Percentiles rank a stretch among this genome's conserved stretches.
Evolutionary conservation across 1,140 invertebrate species (phyloP).

Genomic region (Tetraneura akinire): DNA sequence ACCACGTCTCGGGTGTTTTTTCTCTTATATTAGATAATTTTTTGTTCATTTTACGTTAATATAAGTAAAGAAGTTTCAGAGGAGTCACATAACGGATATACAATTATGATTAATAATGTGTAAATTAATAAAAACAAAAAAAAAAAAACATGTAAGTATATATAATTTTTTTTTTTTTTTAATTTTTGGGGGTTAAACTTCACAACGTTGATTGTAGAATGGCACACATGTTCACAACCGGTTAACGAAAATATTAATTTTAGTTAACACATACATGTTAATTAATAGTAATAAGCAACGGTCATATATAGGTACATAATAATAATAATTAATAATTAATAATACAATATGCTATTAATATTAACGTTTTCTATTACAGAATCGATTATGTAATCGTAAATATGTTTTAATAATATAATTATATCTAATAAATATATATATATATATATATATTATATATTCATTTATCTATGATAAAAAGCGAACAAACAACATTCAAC

Average conservation of each 20-base stretch:
- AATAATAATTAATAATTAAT: conserved; percentile 32
- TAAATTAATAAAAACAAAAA: too few species aligned
- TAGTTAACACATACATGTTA: conserved; percentile 17
- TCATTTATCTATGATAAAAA: conserved; percentile 48
- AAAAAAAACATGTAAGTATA: conserved; percentile 51
- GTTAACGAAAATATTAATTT: conserved; percentile 39
- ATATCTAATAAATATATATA: conserved; percentile 49
- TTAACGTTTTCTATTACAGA: conserved; percentile 37
- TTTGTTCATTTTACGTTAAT: too few species aligned
- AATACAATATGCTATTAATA: conserved; percentile 22
- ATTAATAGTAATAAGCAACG: conserved; percentile 28
- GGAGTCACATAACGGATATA: not conserved
- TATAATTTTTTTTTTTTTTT: conserved; percentile 60
- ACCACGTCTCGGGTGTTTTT: too few species aligned
- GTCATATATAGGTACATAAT: not conserved
- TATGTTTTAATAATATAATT: conserved; percentile 20
- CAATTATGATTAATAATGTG: not conserved
- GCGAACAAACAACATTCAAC: conserved; percentile 42
- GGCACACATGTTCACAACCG: conserved; percentile 49
- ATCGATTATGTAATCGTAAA: conserved; percentile 37
- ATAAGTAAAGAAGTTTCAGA: not conserved
- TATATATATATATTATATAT: too few species aligned
- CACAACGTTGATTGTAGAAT: conserved; percentile 50
- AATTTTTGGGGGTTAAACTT: conserved; percentile 41
- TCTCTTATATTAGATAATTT: too few species aligned